Conservation (phyloP, 2,888 invertebrate genomes). For the Clunio marinus region DNA sequence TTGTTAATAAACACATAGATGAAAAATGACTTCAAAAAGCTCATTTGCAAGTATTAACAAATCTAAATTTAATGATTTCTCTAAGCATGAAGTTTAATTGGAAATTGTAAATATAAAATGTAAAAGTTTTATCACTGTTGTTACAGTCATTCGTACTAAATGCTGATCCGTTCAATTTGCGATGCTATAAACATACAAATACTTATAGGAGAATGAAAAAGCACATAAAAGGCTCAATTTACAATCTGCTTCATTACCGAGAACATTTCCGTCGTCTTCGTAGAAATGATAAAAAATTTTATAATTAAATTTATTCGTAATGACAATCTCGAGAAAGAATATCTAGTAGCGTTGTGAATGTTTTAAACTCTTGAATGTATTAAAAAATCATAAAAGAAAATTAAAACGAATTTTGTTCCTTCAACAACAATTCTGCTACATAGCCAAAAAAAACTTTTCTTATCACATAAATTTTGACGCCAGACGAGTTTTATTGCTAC, state of each 20-base stretch:
- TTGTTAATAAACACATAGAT: no score
- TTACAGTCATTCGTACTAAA: not conserved
- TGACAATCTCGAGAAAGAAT: no score
- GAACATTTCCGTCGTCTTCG: constrained; percentile 1
- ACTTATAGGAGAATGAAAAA: not conserved
- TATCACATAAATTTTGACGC: constrained; percentile 36
- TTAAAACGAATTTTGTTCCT: no score
- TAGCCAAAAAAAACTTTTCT: not conserved
- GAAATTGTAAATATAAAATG: not conserved
- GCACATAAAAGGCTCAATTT: not conserved
- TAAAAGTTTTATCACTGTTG: not conserved
- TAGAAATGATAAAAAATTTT: constrained; percentile 24
- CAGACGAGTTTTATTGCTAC: constrained; percentile 33
- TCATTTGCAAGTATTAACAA: no score
- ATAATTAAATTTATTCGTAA: constrained; percentile 29
- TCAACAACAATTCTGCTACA: no score
- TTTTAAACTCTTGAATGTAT: not conserved
- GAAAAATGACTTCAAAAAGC: no score
- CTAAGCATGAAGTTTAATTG: no score
- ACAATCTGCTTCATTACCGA: constrained; percentile 21
- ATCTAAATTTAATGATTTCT: no score
- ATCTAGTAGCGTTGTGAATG: no score
- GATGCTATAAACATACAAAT: not conserved
- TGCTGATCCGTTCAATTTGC: not conserved
- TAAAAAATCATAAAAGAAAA: not conserved